These are phyloP conservation scores for Minunthozetes semirufus DNA, from an alignment of 2,888 invertebrate species.

Conservation along the genomic window DNA sequence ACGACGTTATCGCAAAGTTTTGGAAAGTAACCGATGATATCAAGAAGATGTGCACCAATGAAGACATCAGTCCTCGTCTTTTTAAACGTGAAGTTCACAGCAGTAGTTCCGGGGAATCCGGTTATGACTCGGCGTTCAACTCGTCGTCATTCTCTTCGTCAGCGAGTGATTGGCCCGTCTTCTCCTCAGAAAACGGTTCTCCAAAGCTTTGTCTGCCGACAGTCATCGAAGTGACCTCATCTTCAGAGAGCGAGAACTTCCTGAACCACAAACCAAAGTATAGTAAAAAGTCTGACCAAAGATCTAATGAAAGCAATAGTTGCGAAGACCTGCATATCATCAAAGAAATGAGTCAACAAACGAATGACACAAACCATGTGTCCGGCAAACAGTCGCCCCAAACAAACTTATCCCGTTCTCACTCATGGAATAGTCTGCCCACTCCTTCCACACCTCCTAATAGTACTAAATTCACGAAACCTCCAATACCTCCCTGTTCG, in stretches of 20 bases:
- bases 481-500: slow-evolving; percentile 31
- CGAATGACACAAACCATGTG: neutral
- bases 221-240: neutral
- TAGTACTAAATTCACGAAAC: slow-evolving; percentile 3
- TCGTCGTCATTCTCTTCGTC: slow-evolving; percentile 1
- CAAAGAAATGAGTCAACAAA: neutral
- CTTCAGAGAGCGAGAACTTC: neutral
- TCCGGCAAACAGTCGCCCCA: neutral
- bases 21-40: slow-evolving; percentile 44
- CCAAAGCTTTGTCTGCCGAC: slow-evolving; percentile 2
- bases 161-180: slow-evolving; percentile 22
- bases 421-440: neutral
- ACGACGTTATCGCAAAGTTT: slow-evolving; percentile 43
- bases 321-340: neutral
- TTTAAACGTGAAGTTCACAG: slow-evolving; percentile 23
- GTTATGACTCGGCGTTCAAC: slow-evolving; percentile 29
- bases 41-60: slow-evolving; percentile 39
- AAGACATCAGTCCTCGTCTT: slow-evolving; percentile 25
- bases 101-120: slow-evolving; percentile 32
- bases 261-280: neutral
- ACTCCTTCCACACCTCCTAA: slow-evolving; percentile 10
- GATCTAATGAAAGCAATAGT: neutral
- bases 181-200: neutral
- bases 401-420: neutral
- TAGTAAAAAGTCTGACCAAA: slow-evolving; percentile 11